Evolutionary conservation across 2,797 vertebrate species (phyloP).

Genomic region (Pogoniulus pusillus): DNA sequence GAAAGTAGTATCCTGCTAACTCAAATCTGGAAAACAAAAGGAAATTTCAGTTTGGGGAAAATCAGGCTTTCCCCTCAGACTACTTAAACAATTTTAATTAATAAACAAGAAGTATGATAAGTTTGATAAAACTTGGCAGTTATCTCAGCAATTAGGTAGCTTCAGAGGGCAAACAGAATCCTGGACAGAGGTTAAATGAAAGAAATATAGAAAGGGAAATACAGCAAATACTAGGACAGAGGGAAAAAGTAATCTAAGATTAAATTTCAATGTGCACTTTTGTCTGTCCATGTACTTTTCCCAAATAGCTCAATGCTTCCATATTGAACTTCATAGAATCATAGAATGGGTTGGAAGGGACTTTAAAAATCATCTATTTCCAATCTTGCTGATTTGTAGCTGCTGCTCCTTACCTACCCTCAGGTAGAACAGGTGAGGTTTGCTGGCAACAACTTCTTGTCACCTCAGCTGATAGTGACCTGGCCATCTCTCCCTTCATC

Average conservation of each 20-base stretch:
- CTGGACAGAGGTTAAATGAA: background rate
- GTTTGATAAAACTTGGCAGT: background rate
- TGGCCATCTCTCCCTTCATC: background rate
- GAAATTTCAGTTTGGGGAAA: background rate
- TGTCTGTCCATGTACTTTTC: background rate
- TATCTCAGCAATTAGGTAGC: background rate
- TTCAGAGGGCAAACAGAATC: background rate
- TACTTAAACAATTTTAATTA: background rate
- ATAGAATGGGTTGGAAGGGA: no score
- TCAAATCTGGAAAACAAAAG: background rate
- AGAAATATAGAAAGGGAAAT: background rate
- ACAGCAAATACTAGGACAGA: background rate
- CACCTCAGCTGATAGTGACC: background rate
- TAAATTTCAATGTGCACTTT: background rate
- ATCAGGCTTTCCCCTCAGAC: background rate
- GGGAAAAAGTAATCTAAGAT: background rate
- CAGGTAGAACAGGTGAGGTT: background rate
- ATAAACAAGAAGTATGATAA: background rate
- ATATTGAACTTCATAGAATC: background rate
- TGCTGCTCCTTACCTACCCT: background rate
- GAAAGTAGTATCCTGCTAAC: background rate
- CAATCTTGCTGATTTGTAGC: background rate
- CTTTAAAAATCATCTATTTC: no score
- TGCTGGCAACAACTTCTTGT: fast-evolving
- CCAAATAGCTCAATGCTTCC: background rate